These are phyloP conservation scores for Peromyscus nudipes DNA, from an alignment of 2,797 vertebrate genomes.

Conservation along the genomic window DNA sequence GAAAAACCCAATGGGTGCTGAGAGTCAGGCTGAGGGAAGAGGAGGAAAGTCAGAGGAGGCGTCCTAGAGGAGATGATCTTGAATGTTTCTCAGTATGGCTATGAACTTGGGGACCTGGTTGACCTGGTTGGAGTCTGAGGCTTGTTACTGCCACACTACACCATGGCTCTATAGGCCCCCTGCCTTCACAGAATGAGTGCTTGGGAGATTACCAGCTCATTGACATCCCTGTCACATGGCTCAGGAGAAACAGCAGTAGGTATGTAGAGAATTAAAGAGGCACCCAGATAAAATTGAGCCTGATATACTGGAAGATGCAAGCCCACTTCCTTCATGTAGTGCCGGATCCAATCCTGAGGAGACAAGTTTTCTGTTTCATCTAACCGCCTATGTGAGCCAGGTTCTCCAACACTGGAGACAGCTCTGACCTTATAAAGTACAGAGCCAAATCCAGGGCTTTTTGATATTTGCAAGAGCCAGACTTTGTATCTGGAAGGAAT, in stretches of 20 bases:
- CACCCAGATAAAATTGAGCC: background rate
- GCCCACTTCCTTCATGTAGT: background rate
- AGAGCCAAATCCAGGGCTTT: conserved; percentile 57
- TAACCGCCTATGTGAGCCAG: conserved; percentile 31
- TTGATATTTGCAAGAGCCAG: conserved; percentile 77
- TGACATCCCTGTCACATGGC: background rate
- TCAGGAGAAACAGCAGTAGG: background rate
- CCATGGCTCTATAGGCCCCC: background rate
- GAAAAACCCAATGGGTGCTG: background rate
- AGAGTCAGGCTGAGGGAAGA: background rate
- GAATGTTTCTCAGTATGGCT: background rate
- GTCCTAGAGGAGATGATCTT: conserved; percentile 21
- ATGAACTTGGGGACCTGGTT: background rate
- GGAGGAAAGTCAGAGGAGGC: background rate
- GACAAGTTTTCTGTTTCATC: background rate
- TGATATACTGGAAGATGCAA: background rate
- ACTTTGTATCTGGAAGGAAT: conserved; percentile 82
- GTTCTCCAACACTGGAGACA: background rate
- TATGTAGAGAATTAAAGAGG: background rate
- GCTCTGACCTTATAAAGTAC: conserved; percentile 69
- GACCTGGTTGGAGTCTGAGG: background rate
- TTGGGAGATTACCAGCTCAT: background rate
- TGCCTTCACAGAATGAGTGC: background rate
- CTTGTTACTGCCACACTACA: background rate
- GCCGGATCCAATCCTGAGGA: background rate